Conservation (phyloP, 2,113 vertebrate genomes). For the Tetrao urogallus region DNA sequence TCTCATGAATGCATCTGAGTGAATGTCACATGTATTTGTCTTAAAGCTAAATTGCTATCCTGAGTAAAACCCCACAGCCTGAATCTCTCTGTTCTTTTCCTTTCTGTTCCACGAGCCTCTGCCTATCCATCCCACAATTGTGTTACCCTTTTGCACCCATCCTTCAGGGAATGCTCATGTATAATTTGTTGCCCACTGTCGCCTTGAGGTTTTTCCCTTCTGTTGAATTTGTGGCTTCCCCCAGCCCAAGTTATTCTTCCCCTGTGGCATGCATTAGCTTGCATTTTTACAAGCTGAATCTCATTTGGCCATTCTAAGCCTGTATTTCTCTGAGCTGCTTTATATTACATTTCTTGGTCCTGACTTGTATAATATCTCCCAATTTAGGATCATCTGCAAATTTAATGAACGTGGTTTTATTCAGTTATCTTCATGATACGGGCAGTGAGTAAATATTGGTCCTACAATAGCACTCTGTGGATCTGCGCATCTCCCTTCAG, state of each 20-base stretch:
- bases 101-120: not conserved
- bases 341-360: not conserved
- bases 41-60: not conserved
- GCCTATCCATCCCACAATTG: not conserved
- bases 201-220: constrained; percentile 34
- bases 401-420: constrained; percentile 26
- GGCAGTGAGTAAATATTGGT: not conserved
- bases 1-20: not conserved
- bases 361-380: not conserved
- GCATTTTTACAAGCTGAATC: constrained; percentile 50
- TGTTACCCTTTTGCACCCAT: constrained; percentile 5
- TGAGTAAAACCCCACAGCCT: not conserved
- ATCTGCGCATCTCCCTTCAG: not conserved
- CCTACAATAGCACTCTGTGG: not conserved
- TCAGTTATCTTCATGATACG: not conserved
- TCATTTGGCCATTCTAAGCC: constrained; percentile 26
- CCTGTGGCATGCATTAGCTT: constrained; percentile 21
- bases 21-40: not conserved
- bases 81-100: not conserved
- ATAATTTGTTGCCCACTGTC: constrained; percentile 26
- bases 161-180: not conserved
- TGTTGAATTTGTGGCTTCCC: constrained; percentile 43
- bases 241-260: constrained; percentile 34
- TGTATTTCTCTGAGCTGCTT: constrained; percentile 2
- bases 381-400: constrained; percentile 48